Evolutionary conservation across 2,888 invertebrate species (phyloP).

Genomic region (Synanthedon myopaeformis): DNA sequence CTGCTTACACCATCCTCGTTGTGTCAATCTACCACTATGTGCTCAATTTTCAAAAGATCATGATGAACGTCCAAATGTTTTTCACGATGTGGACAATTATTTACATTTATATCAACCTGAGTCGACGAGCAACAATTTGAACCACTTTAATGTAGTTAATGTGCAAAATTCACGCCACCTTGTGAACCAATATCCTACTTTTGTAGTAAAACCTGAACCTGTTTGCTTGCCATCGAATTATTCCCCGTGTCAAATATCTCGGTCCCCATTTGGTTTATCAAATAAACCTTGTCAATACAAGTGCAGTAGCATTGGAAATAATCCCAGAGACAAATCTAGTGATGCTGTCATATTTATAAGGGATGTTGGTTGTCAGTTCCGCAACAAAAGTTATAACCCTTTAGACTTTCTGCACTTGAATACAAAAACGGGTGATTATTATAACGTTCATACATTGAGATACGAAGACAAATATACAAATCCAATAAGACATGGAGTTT

Average conservation of each 20-base stretch:
- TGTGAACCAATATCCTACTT: conserved; percentile 19
- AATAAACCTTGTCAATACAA: conserved; percentile 47
- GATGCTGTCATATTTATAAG: conserved; percentile 46
- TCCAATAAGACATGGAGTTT: conserved; percentile 15
- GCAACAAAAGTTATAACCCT: conserved; percentile 23
- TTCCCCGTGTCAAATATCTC: conserved; percentile 20
- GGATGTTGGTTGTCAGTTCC: conserved; percentile 58
- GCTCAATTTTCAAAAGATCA: conserved; percentile 40
- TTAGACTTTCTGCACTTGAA: conserved; percentile 24
- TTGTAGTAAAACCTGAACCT: conserved; percentile 22
- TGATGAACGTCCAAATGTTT: conserved; percentile 24
- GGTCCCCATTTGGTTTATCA: conserved; percentile 18
- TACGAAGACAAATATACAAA: conserved; percentile 43
- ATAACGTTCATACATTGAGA: conserved; percentile 30
- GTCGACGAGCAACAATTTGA: conserved; percentile 17
- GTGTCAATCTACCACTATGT: conserved; percentile 53
- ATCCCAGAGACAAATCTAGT: conserved; percentile 13
- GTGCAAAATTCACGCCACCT: conserved; percentile 29
- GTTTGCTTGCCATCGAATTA: conserved; percentile 14
- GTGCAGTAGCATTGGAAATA: neutral
- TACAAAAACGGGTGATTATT: conserved; percentile 26
- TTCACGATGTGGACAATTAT: conserved; percentile 20
- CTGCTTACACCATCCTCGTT: conserved; percentile 51
- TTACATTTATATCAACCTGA: conserved; percentile 26
- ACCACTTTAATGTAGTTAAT: conserved; percentile 20